A percentile compares a stretch with the other conserved stretches of the same genome.
Conservation (phyloP, 2,113 vertebrate species). For the Salminus brasiliensis region DNA sequence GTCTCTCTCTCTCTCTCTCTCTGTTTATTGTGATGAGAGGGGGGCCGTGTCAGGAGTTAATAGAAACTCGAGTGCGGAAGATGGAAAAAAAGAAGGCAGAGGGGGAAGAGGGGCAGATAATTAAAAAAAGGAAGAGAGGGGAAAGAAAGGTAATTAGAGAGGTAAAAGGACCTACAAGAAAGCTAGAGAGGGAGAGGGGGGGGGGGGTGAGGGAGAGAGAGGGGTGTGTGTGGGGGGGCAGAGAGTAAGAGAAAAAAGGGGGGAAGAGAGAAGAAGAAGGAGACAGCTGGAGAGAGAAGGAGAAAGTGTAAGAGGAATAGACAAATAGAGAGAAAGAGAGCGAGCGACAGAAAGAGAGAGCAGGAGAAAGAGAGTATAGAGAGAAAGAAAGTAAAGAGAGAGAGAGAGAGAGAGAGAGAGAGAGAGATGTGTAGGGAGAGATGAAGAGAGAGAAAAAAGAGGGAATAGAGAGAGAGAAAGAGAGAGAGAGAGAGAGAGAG, state of each 20-base stretch:
- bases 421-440: background rate
- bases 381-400: slow-evolving; percentile 11
- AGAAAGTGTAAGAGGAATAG: slow-evolving; percentile 64
- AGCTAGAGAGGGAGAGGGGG: slow-evolving; percentile 46
- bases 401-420: slow-evolving; percentile 32
- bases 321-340: slow-evolving; percentile 25
- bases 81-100: slow-evolving; percentile 44
- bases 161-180: slow-evolving; percentile 35
- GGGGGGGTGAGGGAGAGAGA: background rate
- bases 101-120: slow-evolving; percentile 64
- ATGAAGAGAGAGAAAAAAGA: too few relatives aligned
- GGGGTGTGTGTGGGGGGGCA: background rate
- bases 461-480: background rate
- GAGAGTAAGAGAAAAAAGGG: background rate
- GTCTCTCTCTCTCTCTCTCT: slow-evolving; percentile 41
- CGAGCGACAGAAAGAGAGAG: background rate
- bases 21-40: slow-evolving; percentile 57
- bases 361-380: background rate
- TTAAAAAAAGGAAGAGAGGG: slow-evolving; percentile 71
- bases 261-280: background rate
- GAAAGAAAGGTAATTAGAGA: slow-evolving; percentile 71
- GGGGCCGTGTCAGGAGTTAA: slow-evolving; percentile 50
- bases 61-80: slow-evolving; percentile 66
- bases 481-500: background rate
- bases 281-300: background rate